Evolutionary conservation across 2,797 vertebrate species (phyloP), one percentile per base, ranked within the genome.

Genomic region (Adrianichthys oophorus): DNA sequence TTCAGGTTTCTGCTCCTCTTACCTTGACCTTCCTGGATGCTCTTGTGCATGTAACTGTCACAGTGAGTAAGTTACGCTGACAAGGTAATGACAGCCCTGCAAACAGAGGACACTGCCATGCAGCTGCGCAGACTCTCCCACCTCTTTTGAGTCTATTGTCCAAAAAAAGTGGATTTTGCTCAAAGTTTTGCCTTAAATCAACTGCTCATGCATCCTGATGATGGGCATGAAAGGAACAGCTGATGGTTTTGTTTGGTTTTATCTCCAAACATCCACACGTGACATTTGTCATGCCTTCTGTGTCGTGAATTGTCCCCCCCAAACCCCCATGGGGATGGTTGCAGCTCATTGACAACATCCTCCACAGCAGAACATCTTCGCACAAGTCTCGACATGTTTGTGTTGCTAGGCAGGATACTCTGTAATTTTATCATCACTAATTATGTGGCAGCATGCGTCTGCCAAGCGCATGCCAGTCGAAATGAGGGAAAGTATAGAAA

Each of bases 401-500:
- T 83, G 87, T 84, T 77, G 72, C 71, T 32, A 67, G 85, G 85
- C 82, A 87, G 79, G 68, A 68, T 66, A 79, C 73, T 71, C 52
- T 4, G 18, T 24, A 78, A 86, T 88, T 85, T 79, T 82, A 87
- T 89, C 89, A 89, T 71, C 85, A 86, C 82, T 88, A 87, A 90
- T 91, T 86, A 88, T 82, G 78, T 82, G 84, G 79, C 63, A 43
- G 60, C 59, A 67, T 50, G 52, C 58, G 83, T 68, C 66, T 71
- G 83, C 78, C 82, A 77, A 78, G 81, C 82, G 78, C 85, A 74
- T 87, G 86, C 82, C 79, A 86, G 79, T 81, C 72, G 86, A 81
- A 81, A 85, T 82, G 83, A 70, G 86, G 89, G 90, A 85, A 85
- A 82, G 88, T 90, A 90, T 86, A 87, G 72, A 72, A 81, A 74